These are phyloP conservation scores for Microplitis deprimator DNA, from an alignment of 2,888 invertebrate genomes.

Conservation along the genomic window DNA sequence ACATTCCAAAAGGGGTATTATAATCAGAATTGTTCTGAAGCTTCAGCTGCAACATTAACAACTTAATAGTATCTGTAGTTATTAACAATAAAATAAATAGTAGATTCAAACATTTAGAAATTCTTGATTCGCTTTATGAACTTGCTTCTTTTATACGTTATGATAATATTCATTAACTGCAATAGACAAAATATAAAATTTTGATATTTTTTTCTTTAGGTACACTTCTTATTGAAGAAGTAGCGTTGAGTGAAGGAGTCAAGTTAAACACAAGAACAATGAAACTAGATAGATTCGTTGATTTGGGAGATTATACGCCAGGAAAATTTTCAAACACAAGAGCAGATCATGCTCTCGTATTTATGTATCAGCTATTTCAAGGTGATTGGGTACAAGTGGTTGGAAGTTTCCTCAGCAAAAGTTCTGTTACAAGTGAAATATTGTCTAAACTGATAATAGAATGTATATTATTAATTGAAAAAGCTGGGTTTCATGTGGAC, in stretches of 20 bases:
- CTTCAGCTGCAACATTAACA: too few species aligned
- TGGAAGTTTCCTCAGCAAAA: slow-evolving; percentile 53
- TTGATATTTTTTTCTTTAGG: too few species aligned
- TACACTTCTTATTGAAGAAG: too few species aligned
- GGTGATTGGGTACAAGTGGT: slow-evolving; percentile 54
- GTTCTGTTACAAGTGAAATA: slow-evolving; percentile 4
- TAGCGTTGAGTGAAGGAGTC: background rate
- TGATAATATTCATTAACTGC: too few species aligned
- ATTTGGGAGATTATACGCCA: background rate
- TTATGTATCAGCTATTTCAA: slow-evolving; percentile 55
- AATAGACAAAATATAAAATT: too few species aligned
- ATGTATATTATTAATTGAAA: slow-evolving; percentile 50
- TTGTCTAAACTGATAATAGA: slow-evolving; percentile 53
- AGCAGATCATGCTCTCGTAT: slow-evolving; percentile 55
- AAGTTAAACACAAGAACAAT: background rate
- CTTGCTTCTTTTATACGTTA: too few species aligned
- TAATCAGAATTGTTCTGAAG: too few species aligned
- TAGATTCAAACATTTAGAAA: too few species aligned
- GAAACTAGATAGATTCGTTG: background rate
- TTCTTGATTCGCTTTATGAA: too few species aligned
- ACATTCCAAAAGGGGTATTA: too few species aligned
- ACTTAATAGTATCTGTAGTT: too few species aligned
- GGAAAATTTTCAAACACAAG: background rate
- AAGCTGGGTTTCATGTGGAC: slow-evolving; percentile 51
- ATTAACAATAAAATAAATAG: too few species aligned